Percentiles rank a stretch among this genome's conserved stretches.
Evolutionary conservation across 2,888 invertebrate genomes (phyloP).

Genomic region (Yponomeuta evonymella): DNA sequence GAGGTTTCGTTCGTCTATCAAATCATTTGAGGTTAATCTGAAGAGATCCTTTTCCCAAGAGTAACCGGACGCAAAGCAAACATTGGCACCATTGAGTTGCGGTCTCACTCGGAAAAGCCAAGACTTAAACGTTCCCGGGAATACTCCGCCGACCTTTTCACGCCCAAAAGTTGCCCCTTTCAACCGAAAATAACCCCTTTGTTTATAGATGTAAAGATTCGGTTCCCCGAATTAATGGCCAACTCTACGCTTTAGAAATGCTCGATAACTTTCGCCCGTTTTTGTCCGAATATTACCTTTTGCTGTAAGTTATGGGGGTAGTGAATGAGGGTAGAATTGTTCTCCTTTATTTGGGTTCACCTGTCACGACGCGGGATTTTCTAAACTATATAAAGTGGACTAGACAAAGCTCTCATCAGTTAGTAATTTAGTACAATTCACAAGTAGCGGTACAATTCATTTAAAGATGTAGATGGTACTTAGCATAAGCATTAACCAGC

Average conservation of each 20-base stretch:
- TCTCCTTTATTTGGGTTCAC: background rate
- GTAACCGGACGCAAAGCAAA: too few relatives aligned
- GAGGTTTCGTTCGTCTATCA: too few relatives aligned
- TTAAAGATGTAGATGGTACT: too few relatives aligned
- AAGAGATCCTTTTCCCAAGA: too few relatives aligned
- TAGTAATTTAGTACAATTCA: background rate
- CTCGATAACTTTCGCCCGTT: background rate
- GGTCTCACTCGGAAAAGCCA: background rate
- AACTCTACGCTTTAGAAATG: background rate
- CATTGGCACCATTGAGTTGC: background rate
- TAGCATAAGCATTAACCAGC: too few relatives aligned
- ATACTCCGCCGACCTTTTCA: background rate
- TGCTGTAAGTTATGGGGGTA: background rate
- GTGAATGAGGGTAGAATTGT: background rate
- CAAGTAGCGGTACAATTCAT: too few relatives aligned
- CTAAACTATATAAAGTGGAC: background rate
- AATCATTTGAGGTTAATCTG: too few relatives aligned
- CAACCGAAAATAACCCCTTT: slow-evolving; percentile 1
- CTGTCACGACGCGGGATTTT: background rate
- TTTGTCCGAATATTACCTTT: slow-evolving; percentile 1
- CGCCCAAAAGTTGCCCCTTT: background rate
- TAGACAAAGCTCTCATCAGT: background rate
- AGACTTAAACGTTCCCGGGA: background rate
- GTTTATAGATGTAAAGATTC: background rate
- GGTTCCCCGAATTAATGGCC: background rate